Evolutionary conservation across 1,140 invertebrate genomes (phyloP), one percentile per base, ranked within the genome.

Genomic region (Leptoteleia sp.): DNA sequence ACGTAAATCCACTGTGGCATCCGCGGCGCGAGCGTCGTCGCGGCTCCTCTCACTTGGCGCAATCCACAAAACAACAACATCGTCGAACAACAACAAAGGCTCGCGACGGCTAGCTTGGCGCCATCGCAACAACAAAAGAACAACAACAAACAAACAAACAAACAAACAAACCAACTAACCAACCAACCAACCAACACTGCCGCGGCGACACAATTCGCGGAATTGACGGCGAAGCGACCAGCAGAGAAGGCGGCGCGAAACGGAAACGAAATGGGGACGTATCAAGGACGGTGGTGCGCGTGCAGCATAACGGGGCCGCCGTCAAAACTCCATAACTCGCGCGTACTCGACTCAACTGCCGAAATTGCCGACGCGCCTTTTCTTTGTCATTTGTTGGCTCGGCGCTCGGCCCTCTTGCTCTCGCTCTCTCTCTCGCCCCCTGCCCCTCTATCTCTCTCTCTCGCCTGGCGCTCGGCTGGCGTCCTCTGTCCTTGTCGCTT

Each of bases 1-100:
- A 4, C 17, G 37, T 7, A 19, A 55, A 67, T 76, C 72, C 62
- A 67, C 52, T 16, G 33, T 48, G 33, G 40, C 40, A 73, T 72
- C 57, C 52, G 48, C 52, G 61, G 72, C 72, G 72, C 72, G 72
- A 65, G 61, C 61, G 61, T 65, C 71, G 71, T 67, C 29, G 16
- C 4, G 15, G 16, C 57, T 55, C 11, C 50, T 31, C 42, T 65
- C 50, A 57, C 59, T 62, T 22, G 40, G 57, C 40, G 12, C 17
- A 54, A 57, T 12, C 11, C 71, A 45, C 17, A 50, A 33, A 72
- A 72, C 68, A 57, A 75, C 71, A 75, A 65, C 71, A 64, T 61
- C 38, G 35, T 61, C 70, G 35, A 72, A 55, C 57, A 62, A 55
- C 54, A 64, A 64, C 38, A 33, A 67, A 65, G 11, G 13, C 15